Evolutionary conservation across 1,140 invertebrate genomes (phyloP).

Genomic region (Hyles vespertilio): DNA sequence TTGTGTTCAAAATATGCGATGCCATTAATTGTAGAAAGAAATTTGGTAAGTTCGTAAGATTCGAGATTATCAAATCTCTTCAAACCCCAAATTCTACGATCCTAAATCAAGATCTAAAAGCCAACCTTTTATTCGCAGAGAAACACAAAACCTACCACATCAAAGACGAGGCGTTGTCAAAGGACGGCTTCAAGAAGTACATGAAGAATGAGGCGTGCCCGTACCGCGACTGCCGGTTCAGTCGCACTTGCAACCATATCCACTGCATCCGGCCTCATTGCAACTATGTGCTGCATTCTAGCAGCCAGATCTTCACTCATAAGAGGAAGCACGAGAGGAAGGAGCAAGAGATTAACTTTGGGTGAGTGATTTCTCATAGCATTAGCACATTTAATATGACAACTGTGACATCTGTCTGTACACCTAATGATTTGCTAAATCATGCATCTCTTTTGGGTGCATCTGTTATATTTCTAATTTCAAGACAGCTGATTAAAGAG

Average conservation of each 20-base stretch:
- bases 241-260: constrained; percentile 97
- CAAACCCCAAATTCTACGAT: no score
- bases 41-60: no score
- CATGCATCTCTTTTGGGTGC: no score
- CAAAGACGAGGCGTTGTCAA: constrained; percentile 95
- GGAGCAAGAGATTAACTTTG: constrained; percentile 84
- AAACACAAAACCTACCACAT: constrained; percentile 99
- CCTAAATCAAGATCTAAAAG: neutral
- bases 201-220: constrained; percentile 97
- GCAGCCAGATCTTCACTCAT: constrained; percentile 97
- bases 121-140: constrained; percentile 79
- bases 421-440: no score
- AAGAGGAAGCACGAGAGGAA: constrained; percentile 97
- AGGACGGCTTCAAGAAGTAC: constrained; percentile 99
- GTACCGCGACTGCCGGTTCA: constrained; percentile 94
- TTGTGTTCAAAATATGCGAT: no score
- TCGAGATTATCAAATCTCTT: no score
- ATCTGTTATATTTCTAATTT: no score
- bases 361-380: constrained; percentile 36
- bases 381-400: no score
- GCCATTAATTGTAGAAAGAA: no score
- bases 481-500: no score
- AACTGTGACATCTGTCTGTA: no score
- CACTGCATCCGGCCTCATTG: constrained; percentile 97
- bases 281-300: constrained; percentile 96